Base-by-base conservation (phyloP, 2,113 vertebrate species). In the Chloropsis cyanopogon region DNA sequence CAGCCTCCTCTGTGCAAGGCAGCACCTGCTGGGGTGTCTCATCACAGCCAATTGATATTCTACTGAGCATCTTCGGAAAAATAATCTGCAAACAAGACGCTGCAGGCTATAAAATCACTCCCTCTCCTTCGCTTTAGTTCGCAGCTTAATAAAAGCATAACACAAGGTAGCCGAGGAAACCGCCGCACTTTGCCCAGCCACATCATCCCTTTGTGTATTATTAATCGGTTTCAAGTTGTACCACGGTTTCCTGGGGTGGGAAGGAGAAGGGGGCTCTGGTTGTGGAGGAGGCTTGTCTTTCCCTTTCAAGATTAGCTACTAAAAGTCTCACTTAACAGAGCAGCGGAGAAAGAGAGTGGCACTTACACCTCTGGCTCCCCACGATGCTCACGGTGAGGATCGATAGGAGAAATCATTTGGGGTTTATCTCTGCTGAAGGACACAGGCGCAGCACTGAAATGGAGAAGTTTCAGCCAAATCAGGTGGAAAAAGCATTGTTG, bases 51-150 rank as follows among this genome's bases (percentile, higher is more conserved):
- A 98, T 98, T 98, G 97, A 97, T 97, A 98, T 98, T 98, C 98
- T 79, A 97, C 63, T 65, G 61, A 97, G 97, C 96, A 65, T 95
- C 97, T 97, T 97, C 2, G 42, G 96, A 96, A 97, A 97, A 98
- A 97, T 97, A 97, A 98, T 97, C 97, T 96, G 97, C 98, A 98
- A 98, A 98, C 97, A 98, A 98, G 97, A 96, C 76, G 95, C 98
- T 95, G 96, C 93, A 92, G 97, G 97, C 97, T 97, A 95, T 92
- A 94, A 97, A 96, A 96, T 94, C 96, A 78, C 95, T 97, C 87
- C 97, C 87, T 96, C 85, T 96, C 88, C 92, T 87, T 80, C 8
- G 31, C 96, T 96, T 89, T 83, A 94, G 96, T 97, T 95, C 70
- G 91, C 52, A 31, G 97, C 96, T 97, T 97, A 97, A 98, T 97